These are phyloP conservation scores for Sminthurides aquaticus DNA, from an alignment of 2,888 invertebrate species.

Conservation along the genomic window DNA sequence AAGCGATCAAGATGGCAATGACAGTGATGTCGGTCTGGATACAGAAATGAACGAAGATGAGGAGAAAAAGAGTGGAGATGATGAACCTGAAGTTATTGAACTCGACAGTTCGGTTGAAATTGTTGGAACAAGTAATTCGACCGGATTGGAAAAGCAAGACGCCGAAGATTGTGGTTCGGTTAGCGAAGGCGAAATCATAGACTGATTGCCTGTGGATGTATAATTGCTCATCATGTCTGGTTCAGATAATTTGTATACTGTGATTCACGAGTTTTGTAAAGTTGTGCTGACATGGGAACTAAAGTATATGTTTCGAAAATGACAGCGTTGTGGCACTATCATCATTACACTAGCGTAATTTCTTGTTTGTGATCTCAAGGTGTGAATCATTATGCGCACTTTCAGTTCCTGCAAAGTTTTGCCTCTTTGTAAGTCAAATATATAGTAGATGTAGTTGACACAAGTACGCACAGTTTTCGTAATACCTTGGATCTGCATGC, in stretches of 20 bases:
- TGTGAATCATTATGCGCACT: no score
- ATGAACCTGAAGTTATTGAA: conserved; percentile 6
- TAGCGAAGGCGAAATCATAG: conserved; percentile 15
- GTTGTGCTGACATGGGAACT: no score
- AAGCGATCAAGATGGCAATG: conserved; percentile 1
- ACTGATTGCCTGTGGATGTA: not conserved
- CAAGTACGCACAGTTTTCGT: no score
- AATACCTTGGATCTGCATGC: no score
- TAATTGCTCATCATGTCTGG: not conserved
- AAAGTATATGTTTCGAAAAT: not conserved
- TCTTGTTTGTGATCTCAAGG: no score
- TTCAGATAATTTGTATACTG: not conserved
- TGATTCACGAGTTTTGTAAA: not conserved
- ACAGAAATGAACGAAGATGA: conserved; percentile 1
- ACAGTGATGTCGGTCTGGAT: not conserved
- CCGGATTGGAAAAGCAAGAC: not conserved
- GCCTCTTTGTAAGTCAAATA: no score
- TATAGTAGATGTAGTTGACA: no score
- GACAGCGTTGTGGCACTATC: no score
- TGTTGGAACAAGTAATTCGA: not conserved
- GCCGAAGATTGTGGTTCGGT: not conserved
- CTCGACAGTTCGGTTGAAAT: not conserved
- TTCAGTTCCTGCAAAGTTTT: no score
- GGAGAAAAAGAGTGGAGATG: conserved; percentile 12
- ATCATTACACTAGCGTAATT: no score